A percentile compares a stretch with the other conserved stretches of the same genome.
phyloP scores from a whole-genome alignment of 1,140 invertebrate genomes.

The Drosophila punjabiensis region DNA sequence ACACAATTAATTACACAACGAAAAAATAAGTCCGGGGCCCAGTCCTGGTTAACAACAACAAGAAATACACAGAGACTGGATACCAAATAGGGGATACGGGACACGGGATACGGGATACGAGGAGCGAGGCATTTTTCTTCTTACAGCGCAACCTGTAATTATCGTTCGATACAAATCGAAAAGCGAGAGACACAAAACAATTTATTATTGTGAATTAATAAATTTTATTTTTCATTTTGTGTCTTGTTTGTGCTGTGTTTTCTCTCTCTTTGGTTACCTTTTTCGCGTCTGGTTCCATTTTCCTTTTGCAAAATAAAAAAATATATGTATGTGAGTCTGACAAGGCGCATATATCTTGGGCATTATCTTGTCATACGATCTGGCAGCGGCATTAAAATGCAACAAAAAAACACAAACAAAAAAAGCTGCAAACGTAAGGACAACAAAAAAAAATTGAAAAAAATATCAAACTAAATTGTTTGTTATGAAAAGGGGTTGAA shows the following conservation, averaged over 20 bases:
- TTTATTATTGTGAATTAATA: conserved; percentile 81
- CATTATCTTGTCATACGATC: conserved; percentile 78
- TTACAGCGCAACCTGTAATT: conserved; percentile 74
- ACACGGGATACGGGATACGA: conserved; percentile 1
- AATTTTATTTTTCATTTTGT: conserved; percentile 64
- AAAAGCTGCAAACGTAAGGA: background rate
- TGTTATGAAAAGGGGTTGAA: background rate
- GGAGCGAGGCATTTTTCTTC: conserved; percentile 62
- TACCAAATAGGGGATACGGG: background rate
- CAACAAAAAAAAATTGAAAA: background rate
- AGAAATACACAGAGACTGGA: background rate
- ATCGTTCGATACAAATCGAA: conserved; percentile 80
- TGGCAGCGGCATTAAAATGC: conserved; percentile 54
- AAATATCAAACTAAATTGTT: conserved; percentile 6
- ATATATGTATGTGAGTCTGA: conserved; percentile 44
- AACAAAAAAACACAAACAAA: conserved; percentile 18
- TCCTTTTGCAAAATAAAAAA: conserved; percentile 8
- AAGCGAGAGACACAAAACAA: conserved; percentile 77
- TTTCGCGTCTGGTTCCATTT: conserved; percentile 32
- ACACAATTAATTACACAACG: conserved; percentile 71
- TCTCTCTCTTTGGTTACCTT: background rate
- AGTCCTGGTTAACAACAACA: conserved; percentile 1
- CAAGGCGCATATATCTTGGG: conserved; percentile 74
- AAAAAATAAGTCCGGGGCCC: conserved; percentile 39
- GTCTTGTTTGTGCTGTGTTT: conserved; percentile 11